Conservation (phyloP, 1,140 invertebrate species). For the Cydia fagiglandana region DNA sequence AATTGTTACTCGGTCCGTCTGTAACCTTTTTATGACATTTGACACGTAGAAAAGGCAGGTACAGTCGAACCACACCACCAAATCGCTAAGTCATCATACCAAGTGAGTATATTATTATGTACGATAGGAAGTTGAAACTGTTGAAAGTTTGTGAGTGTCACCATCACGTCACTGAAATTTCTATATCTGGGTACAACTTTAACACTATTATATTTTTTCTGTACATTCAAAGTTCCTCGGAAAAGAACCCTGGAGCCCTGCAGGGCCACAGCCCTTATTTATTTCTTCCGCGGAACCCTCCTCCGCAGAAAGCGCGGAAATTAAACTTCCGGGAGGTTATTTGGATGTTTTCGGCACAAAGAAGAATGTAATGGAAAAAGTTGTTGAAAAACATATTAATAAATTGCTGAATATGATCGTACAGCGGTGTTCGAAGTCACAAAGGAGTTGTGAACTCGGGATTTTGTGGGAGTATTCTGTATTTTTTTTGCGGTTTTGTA, state of each 20-base stretch:
- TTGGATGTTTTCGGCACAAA: not conserved
- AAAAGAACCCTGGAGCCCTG: not conserved
- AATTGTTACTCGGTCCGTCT: no score
- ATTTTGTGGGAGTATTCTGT: not conserved
- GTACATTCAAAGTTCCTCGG: no score
- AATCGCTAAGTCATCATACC: no score
- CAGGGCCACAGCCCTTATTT: not conserved
- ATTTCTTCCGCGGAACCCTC: not conserved
- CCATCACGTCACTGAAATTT: no score
- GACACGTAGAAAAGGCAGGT: no score
- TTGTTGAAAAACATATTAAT: conserved; percentile 22
- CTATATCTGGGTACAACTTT: no score
- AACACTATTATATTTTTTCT: no score
- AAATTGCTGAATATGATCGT: conserved; percentile 4
- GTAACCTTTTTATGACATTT: no score
- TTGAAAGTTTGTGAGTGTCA: no score
- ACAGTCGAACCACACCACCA: no score
- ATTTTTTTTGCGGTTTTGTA: not conserved
- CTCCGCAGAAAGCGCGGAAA: conserved; percentile 37
- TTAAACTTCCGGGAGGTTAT: conserved; percentile 36
- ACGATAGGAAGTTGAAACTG: no score
- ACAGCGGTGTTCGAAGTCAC: not conserved
- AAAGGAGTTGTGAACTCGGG: not conserved
- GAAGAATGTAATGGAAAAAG: conserved; percentile 18
- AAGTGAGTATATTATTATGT: no score